A percentile compares a stretch with the other conserved stretches of the same genome.
Conservation (phyloP, 1,140 invertebrate species). For the Hyphantria cunea region DNA sequence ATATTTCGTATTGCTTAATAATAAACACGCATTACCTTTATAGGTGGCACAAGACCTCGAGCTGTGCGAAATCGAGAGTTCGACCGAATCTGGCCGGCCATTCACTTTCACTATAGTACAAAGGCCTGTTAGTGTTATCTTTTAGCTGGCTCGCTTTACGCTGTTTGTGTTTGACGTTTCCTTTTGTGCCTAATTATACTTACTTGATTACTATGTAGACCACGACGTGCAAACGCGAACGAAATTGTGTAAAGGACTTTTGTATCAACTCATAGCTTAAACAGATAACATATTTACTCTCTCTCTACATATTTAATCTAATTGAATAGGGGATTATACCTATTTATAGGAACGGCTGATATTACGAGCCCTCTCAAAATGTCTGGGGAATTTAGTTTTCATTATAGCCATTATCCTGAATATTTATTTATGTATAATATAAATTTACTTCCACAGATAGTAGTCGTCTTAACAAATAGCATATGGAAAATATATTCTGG, state of each 20-base stretch:
- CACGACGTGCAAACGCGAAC: not conserved
- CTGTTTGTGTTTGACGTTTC: constrained; percentile 20
- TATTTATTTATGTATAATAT: too few species aligned
- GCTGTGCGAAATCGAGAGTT: constrained; percentile 47
- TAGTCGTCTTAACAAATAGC: too few species aligned
- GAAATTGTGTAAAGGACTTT: not conserved
- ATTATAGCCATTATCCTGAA: too few species aligned
- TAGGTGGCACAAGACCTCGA: constrained; percentile 31
- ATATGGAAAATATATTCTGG: too few species aligned
- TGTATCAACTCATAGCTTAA: not conserved
- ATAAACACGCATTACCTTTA: constrained; percentile 28
- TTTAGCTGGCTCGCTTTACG: constrained; percentile 29
- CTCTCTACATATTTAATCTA: too few species aligned
- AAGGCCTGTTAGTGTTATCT: constrained; percentile 40
- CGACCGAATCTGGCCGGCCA: constrained; percentile 29
- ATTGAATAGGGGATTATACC: too few species aligned
- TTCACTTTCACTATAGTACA: constrained; percentile 49
- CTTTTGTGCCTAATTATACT: constrained; percentile 27
- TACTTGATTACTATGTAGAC: not conserved
- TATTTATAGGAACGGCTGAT: too few species aligned
- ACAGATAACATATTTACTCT: too few species aligned
- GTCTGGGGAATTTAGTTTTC: too few species aligned
- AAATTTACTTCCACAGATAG: too few species aligned
- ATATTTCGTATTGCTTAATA: constrained; percentile 12
- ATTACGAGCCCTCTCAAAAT: too few species aligned